Evolutionary conservation across 2,113 vertebrate genomes (phyloP).

Genomic region (Malurus cyaneus): DNA sequence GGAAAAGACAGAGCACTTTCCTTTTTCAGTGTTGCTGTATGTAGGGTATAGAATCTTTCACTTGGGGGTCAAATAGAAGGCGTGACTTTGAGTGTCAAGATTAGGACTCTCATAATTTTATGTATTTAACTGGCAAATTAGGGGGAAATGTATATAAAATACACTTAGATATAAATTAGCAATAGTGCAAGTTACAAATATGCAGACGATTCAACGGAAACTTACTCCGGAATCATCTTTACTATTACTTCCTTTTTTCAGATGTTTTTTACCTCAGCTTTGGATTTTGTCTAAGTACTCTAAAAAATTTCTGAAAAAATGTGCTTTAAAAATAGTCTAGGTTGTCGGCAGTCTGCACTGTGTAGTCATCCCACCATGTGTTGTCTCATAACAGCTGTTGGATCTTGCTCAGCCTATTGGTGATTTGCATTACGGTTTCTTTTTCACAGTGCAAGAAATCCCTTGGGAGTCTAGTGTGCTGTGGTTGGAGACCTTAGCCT

Average conservation of each 20-base stretch:
- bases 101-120: not conserved
- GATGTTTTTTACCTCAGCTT: not conserved
- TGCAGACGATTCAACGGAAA: not conserved
- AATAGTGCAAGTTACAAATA: not conserved
- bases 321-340: not conserved
- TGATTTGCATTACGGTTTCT: not conserved
- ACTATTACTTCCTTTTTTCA: not conserved
- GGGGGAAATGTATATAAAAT: not conserved
- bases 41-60: not conserved
- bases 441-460: not conserved
- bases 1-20: not conserved
- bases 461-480: fast-evolving
- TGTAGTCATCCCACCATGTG: not conserved
- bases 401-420: not conserved
- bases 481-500: not conserved
- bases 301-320: not conserved
- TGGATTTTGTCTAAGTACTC: not conserved
- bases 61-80: not conserved
- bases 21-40: not conserved
- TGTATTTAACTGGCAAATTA: not conserved
- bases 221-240: not conserved
- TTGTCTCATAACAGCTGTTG: not conserved
- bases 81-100: not conserved
- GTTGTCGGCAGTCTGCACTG: not conserved
- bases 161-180: not conserved